A percentile compares a stretch with the other conserved stretches of the same genome.
Conservation (phyloP, 2,797 vertebrate species). For the Takifugu rubripes region DNA sequence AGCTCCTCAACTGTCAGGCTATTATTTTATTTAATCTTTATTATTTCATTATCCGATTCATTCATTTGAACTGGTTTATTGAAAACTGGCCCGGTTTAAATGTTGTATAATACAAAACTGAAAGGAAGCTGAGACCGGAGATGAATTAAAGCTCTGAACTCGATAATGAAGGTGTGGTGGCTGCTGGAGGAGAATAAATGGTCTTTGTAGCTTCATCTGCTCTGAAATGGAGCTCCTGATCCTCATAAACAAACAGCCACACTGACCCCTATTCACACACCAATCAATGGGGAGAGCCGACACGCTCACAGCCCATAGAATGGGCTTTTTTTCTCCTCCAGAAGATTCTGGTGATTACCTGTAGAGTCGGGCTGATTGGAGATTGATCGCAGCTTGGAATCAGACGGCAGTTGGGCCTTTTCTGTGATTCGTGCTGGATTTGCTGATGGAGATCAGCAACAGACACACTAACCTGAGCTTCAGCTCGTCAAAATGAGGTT, state of each 20-base stretch:
- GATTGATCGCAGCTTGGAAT: conserved; percentile 70
- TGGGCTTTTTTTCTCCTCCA: conserved; percentile 23
- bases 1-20: too few relatives aligned
- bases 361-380: conserved; percentile 63
- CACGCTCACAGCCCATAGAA: conserved; percentile 33
- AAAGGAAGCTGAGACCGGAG: too few relatives aligned
- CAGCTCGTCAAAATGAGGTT: too few relatives aligned
- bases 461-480: too few relatives aligned
- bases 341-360: conserved; percentile 67
- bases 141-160: too few relatives aligned
- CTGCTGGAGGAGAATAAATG: conserved; percentile 3
- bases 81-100: too few relatives aligned
- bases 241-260: conserved; percentile 60
- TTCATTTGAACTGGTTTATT: too few relatives aligned
- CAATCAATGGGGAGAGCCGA: conserved; percentile 68
- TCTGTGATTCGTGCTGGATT: conserved; percentile 53
- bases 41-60: too few relatives aligned
- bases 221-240: conserved; percentile 44
- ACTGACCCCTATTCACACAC: conserved; percentile 49
- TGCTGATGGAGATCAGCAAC: conserved; percentile 29
- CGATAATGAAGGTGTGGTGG: conserved; percentile 10
- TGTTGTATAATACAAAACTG: too few relatives aligned
- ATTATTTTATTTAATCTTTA: too few relatives aligned
- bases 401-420: conserved; percentile 51
- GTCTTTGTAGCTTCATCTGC: conserved; percentile 12